Conservation (phyloP, 2,888 invertebrate species). For the Daptonema setosum region DNA sequence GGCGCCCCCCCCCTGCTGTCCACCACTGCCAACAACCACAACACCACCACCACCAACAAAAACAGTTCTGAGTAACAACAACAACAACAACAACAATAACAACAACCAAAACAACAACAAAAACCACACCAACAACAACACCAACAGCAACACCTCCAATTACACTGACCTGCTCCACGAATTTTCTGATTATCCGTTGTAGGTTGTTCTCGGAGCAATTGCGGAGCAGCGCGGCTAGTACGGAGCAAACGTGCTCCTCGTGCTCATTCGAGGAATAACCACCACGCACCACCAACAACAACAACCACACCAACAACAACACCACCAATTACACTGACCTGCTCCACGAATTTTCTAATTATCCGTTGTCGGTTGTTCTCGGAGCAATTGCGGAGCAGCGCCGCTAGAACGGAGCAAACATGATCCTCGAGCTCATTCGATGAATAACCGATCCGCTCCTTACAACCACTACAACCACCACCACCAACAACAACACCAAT, state of each 20-base stretch:
- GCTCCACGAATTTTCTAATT: constrained; percentile 82
- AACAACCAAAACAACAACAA: background rate
- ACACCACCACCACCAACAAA: no score
- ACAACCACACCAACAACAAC: no score
- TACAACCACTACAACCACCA: no score
- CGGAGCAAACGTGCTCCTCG: constrained; percentile 57
- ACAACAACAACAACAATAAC: background rate
- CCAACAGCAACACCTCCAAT: no score
- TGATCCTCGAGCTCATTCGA: constrained; percentile 46
- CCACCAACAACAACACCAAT: no score
- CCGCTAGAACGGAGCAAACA: constrained; percentile 52
- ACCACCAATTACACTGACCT: no score
- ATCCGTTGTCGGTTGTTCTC: constrained; percentile 71
- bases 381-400: constrained; percentile 72
- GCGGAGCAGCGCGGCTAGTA: constrained; percentile 65
- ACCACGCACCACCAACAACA: no score
- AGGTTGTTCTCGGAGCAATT: constrained; percentile 75
- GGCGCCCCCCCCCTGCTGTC: background rate
- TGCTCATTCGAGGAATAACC: constrained; percentile 20
- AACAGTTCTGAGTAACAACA: no score
- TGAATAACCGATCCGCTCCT: constrained; percentile 10
- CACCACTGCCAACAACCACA: no score
- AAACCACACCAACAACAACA: no score
- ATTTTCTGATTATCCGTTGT: constrained; percentile 72
- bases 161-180: constrained; percentile 52